phyloP scores from a whole-genome alignment of 2,888 invertebrate species.

The Seira sanloemensis region DNA sequence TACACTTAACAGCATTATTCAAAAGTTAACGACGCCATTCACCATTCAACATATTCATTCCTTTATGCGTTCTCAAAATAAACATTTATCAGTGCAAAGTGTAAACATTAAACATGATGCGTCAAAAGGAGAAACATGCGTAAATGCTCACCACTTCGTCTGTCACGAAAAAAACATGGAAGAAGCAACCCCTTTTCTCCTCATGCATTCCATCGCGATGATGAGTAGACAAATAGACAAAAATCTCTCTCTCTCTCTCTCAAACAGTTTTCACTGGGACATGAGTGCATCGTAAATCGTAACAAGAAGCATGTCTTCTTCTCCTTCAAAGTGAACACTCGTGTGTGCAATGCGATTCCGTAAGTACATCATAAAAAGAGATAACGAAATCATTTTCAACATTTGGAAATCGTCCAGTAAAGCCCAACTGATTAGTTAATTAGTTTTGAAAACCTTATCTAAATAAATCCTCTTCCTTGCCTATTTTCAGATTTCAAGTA shows the following conservation, averaged over 20 bases:
- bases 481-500: conserved; percentile 4
- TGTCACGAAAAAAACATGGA: background rate
- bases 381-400: conserved; percentile 1
- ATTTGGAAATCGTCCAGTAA: conserved; percentile 36
- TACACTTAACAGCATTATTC: conserved; percentile 14
- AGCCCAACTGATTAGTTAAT: conserved; percentile 34
- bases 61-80: conserved; percentile 51
- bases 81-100: conserved; percentile 35
- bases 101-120: conserved; percentile 35
- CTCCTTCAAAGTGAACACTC: background rate
- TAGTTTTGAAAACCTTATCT: conserved; percentile 33
- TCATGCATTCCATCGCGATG: conserved; percentile 12
- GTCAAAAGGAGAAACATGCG: conserved; percentile 28
- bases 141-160: background rate
- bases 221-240: conserved; percentile 4
- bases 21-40: conserved; percentile 19
- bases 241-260: background rate
- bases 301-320: background rate
- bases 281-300: conserved; percentile 1
- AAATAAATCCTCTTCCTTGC: conserved; percentile 24
- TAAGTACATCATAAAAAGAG: background rate
- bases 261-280: background rate
- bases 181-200: conserved; percentile 15
- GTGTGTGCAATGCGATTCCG: background rate
- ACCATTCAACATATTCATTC: conserved; percentile 20